Evolutionary conservation across 2,888 invertebrate genomes (phyloP).

Genomic region (Auanema freiburgensis): DNA sequence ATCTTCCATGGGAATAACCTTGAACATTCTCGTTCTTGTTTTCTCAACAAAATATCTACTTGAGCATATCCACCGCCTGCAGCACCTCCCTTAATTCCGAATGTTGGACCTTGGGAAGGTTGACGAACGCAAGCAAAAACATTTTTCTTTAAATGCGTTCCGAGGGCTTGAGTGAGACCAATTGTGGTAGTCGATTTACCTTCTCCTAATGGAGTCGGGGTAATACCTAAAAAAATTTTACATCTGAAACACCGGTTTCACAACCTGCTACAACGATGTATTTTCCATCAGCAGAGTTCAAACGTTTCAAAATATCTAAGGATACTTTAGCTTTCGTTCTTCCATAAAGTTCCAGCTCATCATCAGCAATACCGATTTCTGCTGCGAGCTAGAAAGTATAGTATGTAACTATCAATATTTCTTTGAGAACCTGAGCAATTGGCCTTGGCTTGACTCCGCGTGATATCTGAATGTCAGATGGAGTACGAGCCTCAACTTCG

Average conservation of each 20-base stretch:
- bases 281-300: conserved; percentile 77
- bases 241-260: not conserved
- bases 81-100: conserved; percentile 95
- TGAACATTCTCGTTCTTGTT: not conserved
- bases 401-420: no score
- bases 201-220: conserved; percentile 97
- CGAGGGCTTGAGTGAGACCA: conserved; percentile 85
- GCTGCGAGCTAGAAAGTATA: conserved; percentile 47
- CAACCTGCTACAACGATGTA: conserved; percentile 90
- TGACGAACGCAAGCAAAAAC: conserved; percentile 91
- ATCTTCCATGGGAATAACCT: conserved; percentile 98
- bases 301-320: conserved; percentile 78
- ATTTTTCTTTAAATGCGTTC: conserved; percentile 78
- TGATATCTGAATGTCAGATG: no score
- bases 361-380: conserved; percentile 70
- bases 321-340: conserved; percentile 91
- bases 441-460: no score
- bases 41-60: conserved; percentile 19
- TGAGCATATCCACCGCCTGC: conserved; percentile 94
- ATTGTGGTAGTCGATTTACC: conserved; percentile 95
- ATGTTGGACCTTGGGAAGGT: conserved; percentile 97
- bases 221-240: conserved; percentile 74
- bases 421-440: no score
- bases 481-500: no score
- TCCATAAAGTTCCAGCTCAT: conserved; percentile 87